phyloP scores from a whole-genome alignment of 2,113 vertebrate species.

The Mungos mungo region DNA sequence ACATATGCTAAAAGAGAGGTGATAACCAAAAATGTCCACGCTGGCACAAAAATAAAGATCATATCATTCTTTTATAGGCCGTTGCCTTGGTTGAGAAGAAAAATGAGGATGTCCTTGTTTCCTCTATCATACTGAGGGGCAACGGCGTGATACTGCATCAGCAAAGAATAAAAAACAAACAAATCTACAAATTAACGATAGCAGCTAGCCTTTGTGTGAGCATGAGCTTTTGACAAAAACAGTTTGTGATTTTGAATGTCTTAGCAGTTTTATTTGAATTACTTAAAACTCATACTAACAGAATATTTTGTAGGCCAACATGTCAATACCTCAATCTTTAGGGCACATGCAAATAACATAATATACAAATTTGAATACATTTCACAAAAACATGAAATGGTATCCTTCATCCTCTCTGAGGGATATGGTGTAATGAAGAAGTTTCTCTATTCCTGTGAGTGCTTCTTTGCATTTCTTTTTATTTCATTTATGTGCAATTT shows the following conservation, averaged over 20 bases:
- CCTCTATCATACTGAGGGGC: not conserved
- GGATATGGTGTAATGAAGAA: not conserved
- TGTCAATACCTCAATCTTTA: not conserved
- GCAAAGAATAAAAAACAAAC: not conserved
- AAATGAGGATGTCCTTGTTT: not conserved
- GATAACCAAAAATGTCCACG: not conserved
- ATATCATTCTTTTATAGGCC: not conserved
- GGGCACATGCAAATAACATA: not conserved
- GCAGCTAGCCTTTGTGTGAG: not conserved
- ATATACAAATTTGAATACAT: not conserved
- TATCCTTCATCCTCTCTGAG: not conserved
- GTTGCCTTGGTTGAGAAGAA: not conserved
- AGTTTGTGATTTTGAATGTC: not conserved
- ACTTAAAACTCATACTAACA: not conserved
- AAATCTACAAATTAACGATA: not conserved
- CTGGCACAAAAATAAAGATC: not conserved
- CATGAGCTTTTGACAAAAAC: not conserved
- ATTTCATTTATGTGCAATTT: not conserved
- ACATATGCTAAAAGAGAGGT: not conserved
- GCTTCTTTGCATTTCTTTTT: not conserved
- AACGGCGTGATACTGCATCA: not conserved
- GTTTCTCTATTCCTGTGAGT: not conserved
- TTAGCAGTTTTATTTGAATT: not conserved
- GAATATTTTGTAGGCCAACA: not conserved
- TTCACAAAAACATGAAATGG: not conserved